Evolutionary conservation across 2,888 invertebrate species (phyloP), one percentile per base, ranked within the genome.

Genomic region (Sialis lutaria): DNA sequence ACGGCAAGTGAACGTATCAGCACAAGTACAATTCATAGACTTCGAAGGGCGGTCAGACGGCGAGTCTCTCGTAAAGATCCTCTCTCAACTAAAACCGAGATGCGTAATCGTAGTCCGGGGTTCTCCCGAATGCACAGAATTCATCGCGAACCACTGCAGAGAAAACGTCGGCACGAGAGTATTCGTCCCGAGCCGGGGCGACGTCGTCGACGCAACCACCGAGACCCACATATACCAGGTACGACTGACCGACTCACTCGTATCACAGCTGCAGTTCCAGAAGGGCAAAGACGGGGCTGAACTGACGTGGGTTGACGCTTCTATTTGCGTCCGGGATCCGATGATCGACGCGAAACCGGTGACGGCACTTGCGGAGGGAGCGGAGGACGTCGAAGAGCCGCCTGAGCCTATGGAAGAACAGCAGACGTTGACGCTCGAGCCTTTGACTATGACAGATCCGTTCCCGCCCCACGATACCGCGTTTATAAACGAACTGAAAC

Each of bases 181-280:
- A 1, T 96, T 90, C 63, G 78, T 84, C 2, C 97, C 97, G 0
- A 68, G 67, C 7, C 73, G 74, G 47, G 86, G 87, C 0, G 95
- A 96, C 56, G 72, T 78, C 1, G 77, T 98, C 4, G 97, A 98
- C 63, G 96, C 91, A 0, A 97, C 98, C 0, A 93, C 93, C 0
- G 97, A 98, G 65, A 91, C 92, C 0, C 91, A 96, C 58, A 98
- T 98, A 56, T 97, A 93, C 64, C 97, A 97, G 74, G 91, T 95
- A 51, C 82, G 89, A 46, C 69, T 96, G 40, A 91, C 91, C 2
- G 96, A 96, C 65, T 84, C 89, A 5, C 67, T 96, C 50, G 86
- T 96, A 53, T 86, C 89, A 1, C 82, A 86, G 6, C 65, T 97
- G 48, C 74, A 80, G 52, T 92, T 96, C 69, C 82, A 88, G 51